These are phyloP conservation scores for Pterocles burchelli DNA, from an alignment of 2,113 vertebrate genomes.

Conservation along the genomic window DNA sequence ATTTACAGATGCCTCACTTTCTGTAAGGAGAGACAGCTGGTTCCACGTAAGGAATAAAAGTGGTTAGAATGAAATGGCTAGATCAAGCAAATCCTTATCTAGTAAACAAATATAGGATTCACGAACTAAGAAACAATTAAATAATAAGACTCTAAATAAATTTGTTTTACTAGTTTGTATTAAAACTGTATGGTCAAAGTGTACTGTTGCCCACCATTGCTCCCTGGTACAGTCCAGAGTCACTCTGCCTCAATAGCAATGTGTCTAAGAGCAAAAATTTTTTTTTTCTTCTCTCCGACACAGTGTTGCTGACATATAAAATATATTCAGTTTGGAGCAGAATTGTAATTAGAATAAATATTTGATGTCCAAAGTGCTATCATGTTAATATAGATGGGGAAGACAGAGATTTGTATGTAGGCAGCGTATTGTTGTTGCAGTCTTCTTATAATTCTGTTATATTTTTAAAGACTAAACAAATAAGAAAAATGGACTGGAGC, in stretches of 20 bases:
- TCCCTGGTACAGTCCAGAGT: not conserved
- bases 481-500: constrained; percentile 13
- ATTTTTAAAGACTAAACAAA: constrained; percentile 37
- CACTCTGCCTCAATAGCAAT: not conserved
- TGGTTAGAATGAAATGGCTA: not conserved
- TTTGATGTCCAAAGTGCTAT: constrained; percentile 51
- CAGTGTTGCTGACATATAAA: constrained; percentile 1
- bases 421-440: not conserved
- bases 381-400: not conserved
- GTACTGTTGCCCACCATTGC: not conserved
- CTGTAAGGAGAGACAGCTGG: not conserved
- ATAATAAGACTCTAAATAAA: not conserved
- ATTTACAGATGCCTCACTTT: not conserved
- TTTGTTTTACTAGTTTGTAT: not conserved
- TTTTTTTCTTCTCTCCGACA: not conserved
- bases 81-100: not conserved
- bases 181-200: not conserved
- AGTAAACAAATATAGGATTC: not conserved
- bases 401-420: not conserved
- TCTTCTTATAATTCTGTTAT: not conserved
- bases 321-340: constrained; percentile 46
- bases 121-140: not conserved
- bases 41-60: not conserved
- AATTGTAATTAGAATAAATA: constrained; percentile 69
- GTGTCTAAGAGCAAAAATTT: not conserved